Base-by-base conservation (phyloP, 2,797 vertebrate species). In the Myioborus melanocephalus region DNA sequence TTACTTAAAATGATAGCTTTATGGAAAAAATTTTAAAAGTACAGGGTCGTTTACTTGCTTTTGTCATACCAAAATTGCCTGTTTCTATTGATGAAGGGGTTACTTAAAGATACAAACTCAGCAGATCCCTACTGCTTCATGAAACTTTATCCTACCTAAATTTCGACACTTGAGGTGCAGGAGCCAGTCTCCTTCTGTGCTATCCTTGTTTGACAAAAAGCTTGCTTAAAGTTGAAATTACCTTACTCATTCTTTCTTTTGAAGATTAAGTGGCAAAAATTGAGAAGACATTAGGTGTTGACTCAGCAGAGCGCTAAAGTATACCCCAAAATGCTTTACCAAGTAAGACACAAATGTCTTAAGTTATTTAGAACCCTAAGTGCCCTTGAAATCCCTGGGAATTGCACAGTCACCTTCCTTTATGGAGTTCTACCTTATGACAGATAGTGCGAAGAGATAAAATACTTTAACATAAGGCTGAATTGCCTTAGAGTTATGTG, bases 321-420 rank as follows among this genome's bases (percentile, higher is more conserved):
- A 41, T 9, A 37, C 56, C 34, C 27, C 13, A 76, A 79, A 94
- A 93, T 22, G 16, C 23, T 86, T 92, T 76, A 72, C 27, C 4
- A 53, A 68, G 30, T 37, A 72, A 90, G 14, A 34, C 16, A 32
- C 37, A 65, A 34, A 55, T 44, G 14, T 14, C 65, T 80, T 28
- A 37, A 89, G 39, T 69, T 71, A 57, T 59, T 82, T 79, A 66
- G 49, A 13, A 28, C 6, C 39, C 30, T 61, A 64, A 88, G 59
- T 71, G 46, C 13, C 69, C 83, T 91, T 90, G 72, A 93, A 90
- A 91, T 90, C 57, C 30, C 17, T 61, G 37, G 46, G 35, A 90
- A 64, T 21, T 68, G 13, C 32, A 65, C 12, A 87, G 43, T 83
- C 68, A 91, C 64, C 27, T 91, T 90, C 28, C 27, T 81, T 93